phyloP scores from a whole-genome alignment of 2,797 vertebrate species.

The Jordanella pulchra region DNA sequence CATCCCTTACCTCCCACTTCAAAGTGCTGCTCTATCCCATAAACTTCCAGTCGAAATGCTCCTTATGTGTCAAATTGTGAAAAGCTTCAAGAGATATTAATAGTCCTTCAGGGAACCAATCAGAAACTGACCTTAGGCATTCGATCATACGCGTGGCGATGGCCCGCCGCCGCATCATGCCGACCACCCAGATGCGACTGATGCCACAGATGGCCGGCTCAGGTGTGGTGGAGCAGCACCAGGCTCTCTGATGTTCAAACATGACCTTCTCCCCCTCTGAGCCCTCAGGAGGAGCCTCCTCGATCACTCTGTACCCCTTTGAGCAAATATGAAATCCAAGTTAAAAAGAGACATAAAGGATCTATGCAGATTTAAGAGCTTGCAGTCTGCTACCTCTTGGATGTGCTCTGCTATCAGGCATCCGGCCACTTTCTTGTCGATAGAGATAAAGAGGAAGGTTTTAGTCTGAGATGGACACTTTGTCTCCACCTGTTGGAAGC shows the following conservation, averaged over 20 bases:
- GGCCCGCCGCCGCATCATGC: slow-evolving; percentile 93
- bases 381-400: slow-evolving; percentile 86
- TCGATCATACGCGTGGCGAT: slow-evolving; percentile 97
- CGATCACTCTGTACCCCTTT: slow-evolving; percentile 96
- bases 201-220: slow-evolving; percentile 97
- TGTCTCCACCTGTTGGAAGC: slow-evolving; percentile 95
- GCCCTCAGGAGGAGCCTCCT: slow-evolving; percentile 86
- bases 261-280: slow-evolving; percentile 93
- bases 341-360: background rate
- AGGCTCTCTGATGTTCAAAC: slow-evolving; percentile 95
- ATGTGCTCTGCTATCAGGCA: slow-evolving; percentile 99
- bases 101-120: too few species aligned
- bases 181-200: slow-evolving; percentile 98
- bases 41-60: background rate
- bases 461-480: slow-evolving; percentile 96
- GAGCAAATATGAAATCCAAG: background rate
- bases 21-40: background rate
- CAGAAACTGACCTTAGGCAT: slow-evolving; percentile 87
- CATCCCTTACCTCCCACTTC: background rate
- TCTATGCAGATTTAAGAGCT: background rate
- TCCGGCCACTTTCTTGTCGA: slow-evolving; percentile 96
- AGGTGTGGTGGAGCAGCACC: slow-evolving; percentile 94
- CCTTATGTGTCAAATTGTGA: background rate
- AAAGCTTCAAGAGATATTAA: background rate
- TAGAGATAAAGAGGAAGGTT: slow-evolving; percentile 97